Percentiles rank a stretch among this genome's conserved stretches.
These are phyloP conservation scores for Drosophila fulvimacula DNA, from an alignment of 2,888 invertebrate genomes.

Conservation along the genomic window DNA sequence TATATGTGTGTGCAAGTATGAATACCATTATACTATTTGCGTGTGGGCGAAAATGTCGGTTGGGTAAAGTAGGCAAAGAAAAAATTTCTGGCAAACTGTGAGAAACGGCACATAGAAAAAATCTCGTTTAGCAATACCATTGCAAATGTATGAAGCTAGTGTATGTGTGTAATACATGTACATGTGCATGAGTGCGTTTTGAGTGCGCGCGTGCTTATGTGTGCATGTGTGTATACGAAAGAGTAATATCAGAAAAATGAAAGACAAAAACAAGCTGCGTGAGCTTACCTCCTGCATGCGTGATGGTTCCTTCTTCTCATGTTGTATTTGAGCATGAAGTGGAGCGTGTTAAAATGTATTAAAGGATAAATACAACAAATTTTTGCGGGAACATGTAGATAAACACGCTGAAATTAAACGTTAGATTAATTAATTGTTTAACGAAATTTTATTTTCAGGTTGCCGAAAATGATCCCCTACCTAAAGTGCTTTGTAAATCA, in stretches of 20 bases:
- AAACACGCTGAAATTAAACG: background rate
- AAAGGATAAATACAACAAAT: background rate
- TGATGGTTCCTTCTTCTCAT: background rate
- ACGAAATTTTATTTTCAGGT: conserved; percentile 64
- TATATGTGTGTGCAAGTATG: background rate
- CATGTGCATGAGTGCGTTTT: background rate
- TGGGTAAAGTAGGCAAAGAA: conserved; percentile 61
- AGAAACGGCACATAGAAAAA: conserved; percentile 21
- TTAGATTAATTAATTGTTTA: background rate
- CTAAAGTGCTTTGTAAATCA: conserved; percentile 82
- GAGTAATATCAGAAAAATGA: conserved; percentile 24
- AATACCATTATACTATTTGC: conserved; percentile 10
- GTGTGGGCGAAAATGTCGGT: conserved; percentile 31
- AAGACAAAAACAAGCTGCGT: conserved; percentile 21
- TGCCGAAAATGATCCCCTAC: conserved; percentile 79
- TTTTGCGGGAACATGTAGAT: background rate
- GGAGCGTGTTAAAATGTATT: background rate
- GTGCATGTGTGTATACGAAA: conserved; percentile 9
- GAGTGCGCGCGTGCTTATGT: background rate
- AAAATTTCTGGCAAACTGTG: conserved; percentile 29
- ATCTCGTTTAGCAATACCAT: conserved; percentile 57
- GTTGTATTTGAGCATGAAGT: background rate
- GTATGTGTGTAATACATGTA: conserved; percentile 7
- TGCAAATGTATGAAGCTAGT: conserved; percentile 32
- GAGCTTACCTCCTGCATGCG: conserved; percentile 30